phyloP scores from a whole-genome alignment of 1,140 invertebrate genomes.

The Hetaerina americana region DNA sequence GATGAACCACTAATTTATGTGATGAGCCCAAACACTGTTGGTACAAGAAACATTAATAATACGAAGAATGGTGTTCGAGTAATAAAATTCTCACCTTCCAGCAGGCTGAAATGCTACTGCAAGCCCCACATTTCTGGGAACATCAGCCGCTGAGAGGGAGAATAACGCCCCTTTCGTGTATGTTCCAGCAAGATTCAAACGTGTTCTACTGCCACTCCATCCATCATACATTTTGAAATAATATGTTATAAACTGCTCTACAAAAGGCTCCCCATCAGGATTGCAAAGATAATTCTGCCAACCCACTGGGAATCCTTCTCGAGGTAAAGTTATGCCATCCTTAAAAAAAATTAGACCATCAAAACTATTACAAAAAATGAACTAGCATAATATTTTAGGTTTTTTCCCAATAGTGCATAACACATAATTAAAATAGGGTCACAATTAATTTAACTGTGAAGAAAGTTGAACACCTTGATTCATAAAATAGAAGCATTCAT shows the following conservation, averaged over 20 bases:
- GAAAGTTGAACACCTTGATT: too few relatives aligned
- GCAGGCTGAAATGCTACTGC: too few relatives aligned
- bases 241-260: neutral
- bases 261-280: neutral
- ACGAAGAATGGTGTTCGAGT: neutral
- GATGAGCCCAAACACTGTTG: neutral
- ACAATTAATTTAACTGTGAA: too few relatives aligned
- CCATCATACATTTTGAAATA: neutral
- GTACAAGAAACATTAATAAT: neutral
- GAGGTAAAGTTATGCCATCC: neutral
- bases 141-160: neutral
- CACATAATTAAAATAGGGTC: too few relatives aligned
- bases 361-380: neutral
- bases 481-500: too few relatives aligned
- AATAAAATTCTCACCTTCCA: too few relatives aligned
- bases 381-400: too few relatives aligned
- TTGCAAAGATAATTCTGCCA: neutral
- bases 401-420: too few relatives aligned
- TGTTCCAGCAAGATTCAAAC: neutral
- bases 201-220: neutral
- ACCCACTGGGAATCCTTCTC: neutral
- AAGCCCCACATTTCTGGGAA: too few relatives aligned
- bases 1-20: neutral
- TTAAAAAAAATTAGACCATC: neutral
- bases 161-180: neutral